These are phyloP conservation scores for Tiaroga cobitis DNA, from an alignment of 2,797 vertebrate species.

Conservation along the genomic window DNA sequence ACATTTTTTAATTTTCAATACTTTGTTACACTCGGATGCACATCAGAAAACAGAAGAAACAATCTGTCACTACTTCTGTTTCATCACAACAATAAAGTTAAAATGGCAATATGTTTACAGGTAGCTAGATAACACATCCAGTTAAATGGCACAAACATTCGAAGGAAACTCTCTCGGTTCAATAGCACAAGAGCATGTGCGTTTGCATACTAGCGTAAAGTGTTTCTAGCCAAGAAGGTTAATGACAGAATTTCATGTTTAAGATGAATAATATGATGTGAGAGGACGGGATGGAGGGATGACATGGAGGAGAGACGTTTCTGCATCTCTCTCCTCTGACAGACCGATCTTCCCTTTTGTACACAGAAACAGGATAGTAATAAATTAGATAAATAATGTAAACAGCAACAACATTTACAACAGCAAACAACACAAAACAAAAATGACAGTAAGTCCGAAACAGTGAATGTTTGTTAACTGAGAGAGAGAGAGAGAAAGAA, in stretches of 20 bases:
- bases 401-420: slow-evolving; percentile 53
- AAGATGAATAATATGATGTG: neutral
- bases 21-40: neutral
- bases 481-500: slow-evolving; percentile 1
- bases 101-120: neutral
- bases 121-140: neutral
- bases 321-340: neutral
- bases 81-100: neutral
- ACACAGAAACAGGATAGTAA: slow-evolving; percentile 53
- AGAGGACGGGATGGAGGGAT: slow-evolving; percentile 3
- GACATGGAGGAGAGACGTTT: neutral
- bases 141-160: neutral
- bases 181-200: neutral
- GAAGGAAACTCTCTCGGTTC: neutral
- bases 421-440: slow-evolving; percentile 50
- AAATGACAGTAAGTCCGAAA: slow-evolving; percentile 44
- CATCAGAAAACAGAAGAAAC: neutral
- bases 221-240: neutral
- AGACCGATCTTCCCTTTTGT: slow-evolving; percentile 47
- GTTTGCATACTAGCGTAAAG: neutral
- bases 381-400: slow-evolving; percentile 59
- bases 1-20: neutral
- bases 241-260: neutral
- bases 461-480: slow-evolving; percentile 8
- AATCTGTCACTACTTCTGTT: neutral